A percentile compares a stretch with the other conserved stretches of the same genome.
phyloP scores from a whole-genome alignment of 1,140 invertebrate species.

The Lasioglossum baleicum region DNA sequence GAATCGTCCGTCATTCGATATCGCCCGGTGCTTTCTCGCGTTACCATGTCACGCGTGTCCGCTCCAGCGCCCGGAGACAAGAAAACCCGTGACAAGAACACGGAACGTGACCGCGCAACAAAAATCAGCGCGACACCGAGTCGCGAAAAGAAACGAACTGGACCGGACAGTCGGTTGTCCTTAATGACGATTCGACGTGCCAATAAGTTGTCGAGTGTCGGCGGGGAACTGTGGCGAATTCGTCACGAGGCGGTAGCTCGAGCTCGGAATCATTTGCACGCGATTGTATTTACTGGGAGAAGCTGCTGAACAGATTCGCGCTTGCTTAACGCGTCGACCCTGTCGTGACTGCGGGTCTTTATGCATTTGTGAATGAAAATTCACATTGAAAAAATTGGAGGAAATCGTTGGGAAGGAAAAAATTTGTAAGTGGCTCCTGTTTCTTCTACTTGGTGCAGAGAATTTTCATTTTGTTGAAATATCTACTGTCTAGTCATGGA shows the following conservation, averaged over 20 bases:
- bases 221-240: neutral
- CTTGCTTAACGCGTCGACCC: too few species aligned
- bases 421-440: too few species aligned
- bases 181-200: conserved; percentile 61
- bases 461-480: too few species aligned
- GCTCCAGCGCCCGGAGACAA: conserved; percentile 18
- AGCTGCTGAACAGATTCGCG: too few species aligned
- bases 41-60: conserved; percentile 38
- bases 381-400: too few species aligned
- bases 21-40: conserved; percentile 27
- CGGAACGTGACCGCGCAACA: conserved; percentile 37
- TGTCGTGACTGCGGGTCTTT: too few species aligned
- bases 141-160: conserved; percentile 32
- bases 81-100: conserved; percentile 33
- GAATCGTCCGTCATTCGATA: conserved; percentile 32
- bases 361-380: too few species aligned
- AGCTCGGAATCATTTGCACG: conserved; percentile 37
- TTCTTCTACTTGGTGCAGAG: too few species aligned
- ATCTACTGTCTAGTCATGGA: too few species aligned
- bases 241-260: conserved; percentile 22
- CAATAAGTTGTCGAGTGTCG: conserved; percentile 47
- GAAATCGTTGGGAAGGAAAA: too few species aligned
- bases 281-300: neutral
- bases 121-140: conserved; percentile 7
- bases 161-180: conserved; percentile 9